Conservation (phyloP, 2,888 invertebrate species). For the Lottia scabra region DNA sequence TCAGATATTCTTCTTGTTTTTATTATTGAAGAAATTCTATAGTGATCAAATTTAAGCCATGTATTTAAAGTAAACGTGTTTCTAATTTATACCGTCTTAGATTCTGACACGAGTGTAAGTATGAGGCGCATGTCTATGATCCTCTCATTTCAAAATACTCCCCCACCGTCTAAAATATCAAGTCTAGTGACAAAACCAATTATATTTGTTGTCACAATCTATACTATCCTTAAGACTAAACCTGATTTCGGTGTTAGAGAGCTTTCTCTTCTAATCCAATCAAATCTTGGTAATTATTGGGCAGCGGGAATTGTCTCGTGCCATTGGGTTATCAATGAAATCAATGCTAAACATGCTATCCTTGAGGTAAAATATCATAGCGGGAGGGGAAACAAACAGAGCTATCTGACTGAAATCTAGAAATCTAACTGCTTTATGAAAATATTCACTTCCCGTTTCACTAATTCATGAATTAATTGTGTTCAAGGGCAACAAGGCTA, state of each 20-base stretch:
- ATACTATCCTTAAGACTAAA: background rate
- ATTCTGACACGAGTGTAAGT: background rate
- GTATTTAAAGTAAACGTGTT: background rate
- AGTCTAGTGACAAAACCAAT: background rate
- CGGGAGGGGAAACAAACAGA: background rate
- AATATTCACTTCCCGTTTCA: background rate
- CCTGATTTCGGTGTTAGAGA: background rate
- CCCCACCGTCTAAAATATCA: background rate
- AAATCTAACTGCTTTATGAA: background rate
- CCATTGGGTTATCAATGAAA: background rate
- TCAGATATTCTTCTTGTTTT: no score
- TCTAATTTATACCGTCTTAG: background rate
- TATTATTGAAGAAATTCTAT: background rate
- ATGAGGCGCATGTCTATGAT: constrained; percentile 1
- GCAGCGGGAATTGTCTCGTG: constrained; percentile 1
- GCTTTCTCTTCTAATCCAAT: background rate
- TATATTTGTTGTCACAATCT: background rate
- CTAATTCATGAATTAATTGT: no score
- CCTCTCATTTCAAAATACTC: background rate
- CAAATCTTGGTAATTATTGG: constrained; percentile 1
- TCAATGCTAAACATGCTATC: background rate
- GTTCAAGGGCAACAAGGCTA: no score
- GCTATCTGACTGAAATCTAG: background rate
- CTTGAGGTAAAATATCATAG: background rate
- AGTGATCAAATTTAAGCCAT: background rate